A percentile compares a stretch with the other conserved stretches of the same genome.
Conservation (phyloP, 2,113 vertebrate genomes). For the Lamprologus speciosus region DNA sequence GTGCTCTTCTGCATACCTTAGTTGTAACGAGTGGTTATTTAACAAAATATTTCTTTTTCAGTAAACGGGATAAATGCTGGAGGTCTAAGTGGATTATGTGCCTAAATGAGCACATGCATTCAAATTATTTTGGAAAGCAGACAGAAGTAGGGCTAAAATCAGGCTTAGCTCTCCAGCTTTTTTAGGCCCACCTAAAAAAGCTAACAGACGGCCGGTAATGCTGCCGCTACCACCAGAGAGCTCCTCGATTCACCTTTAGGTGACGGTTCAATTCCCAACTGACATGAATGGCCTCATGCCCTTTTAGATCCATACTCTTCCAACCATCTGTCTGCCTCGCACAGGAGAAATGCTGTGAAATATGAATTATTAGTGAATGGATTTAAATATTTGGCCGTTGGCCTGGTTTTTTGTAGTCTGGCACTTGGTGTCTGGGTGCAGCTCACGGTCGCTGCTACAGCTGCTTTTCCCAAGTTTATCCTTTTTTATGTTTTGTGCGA, state of each 20-base stretch:
- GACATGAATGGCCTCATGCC: neutral
- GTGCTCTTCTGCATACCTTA: neutral
- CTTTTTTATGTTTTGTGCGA: neutral
- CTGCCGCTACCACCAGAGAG: neutral
- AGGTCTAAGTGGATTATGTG: neutral
- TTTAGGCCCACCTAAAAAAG: neutral
- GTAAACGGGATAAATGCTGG: neutral
- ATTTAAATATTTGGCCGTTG: constrained; percentile 12
- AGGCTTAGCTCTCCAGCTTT: neutral
- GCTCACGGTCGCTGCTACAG: neutral
- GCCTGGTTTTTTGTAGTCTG: neutral
- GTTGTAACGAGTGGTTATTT: neutral
- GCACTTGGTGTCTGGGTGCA: neutral
- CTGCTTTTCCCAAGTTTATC: neutral
- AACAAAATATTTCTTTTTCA: neutral
- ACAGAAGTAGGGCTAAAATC: neutral
- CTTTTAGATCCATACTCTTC: neutral
- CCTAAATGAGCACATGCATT: neutral
- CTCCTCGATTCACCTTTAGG: constrained; percentile 10
- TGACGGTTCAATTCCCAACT: constrained; percentile 23
- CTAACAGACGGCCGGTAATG: neutral
- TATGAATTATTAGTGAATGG: neutral
- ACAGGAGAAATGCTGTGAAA: neutral
- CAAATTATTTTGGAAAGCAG: neutral
- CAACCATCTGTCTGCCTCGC: constrained; percentile 1